Evolutionary conservation across 2,113 vertebrate genomes (phyloP).

Genomic region (Protomyctophum bolini): DNA sequence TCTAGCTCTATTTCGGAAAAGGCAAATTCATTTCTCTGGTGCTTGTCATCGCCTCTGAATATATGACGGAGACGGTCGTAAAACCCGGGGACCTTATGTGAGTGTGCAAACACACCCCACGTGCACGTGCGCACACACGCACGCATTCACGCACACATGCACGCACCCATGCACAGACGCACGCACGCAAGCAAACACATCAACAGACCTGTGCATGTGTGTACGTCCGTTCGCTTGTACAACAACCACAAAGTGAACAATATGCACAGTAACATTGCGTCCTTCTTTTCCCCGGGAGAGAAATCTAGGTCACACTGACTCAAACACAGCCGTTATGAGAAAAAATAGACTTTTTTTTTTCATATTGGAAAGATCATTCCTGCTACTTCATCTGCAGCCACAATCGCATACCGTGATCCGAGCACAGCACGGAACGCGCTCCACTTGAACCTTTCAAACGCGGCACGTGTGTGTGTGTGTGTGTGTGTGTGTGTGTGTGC

Average conservation of each 20-base stretch:
- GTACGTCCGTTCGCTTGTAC: background rate
- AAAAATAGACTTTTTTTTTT: no score
- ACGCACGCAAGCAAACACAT: slow-evolving; percentile 38
- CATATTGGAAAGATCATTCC: slow-evolving; percentile 32
- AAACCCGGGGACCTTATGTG: slow-evolving; percentile 49
- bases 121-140: background rate
- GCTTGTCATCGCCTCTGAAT: slow-evolving; percentile 66
- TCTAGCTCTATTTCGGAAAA: slow-evolving; percentile 28
- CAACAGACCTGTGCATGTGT: no score
- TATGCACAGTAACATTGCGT: slow-evolving; percentile 34
- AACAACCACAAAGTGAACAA: slow-evolving; percentile 37
- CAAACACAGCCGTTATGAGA: slow-evolving; percentile 39
- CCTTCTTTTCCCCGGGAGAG: slow-evolving; percentile 37
- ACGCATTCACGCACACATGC: background rate
- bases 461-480: background rate
- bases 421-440: slow-evolving; percentile 27
- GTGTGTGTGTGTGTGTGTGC: slow-evolving; percentile 2
- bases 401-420: slow-evolving; percentile 29
- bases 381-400: slow-evolving; percentile 17
- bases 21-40: slow-evolving; percentile 41
- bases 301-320: slow-evolving; percentile 66
- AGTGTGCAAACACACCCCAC: slow-evolving; percentile 2
- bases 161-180: slow-evolving; percentile 10
- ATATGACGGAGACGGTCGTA: slow-evolving; percentile 59
- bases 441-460: slow-evolving; percentile 13